Evolutionary conservation across 2,888 invertebrate species (phyloP), one percentile per base, ranked within the genome.

Genomic region (Seladonia tumulorum): DNA sequence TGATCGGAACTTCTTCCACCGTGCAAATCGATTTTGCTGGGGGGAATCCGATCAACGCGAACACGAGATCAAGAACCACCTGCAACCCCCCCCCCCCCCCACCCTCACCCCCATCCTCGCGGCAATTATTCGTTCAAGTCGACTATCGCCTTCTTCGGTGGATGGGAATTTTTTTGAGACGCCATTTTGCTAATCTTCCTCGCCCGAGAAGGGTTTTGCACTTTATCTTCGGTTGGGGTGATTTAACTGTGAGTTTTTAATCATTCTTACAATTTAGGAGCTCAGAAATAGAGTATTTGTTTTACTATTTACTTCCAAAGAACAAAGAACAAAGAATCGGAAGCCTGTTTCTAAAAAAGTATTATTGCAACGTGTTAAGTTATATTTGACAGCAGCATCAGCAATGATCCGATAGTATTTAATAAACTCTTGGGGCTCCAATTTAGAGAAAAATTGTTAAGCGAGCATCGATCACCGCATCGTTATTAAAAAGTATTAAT

Each of bases 61-160:
- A 7, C 63, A 53, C 22, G 53, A 7, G 10, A 60, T 60, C 60
- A 29, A 29, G 16, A 63, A 63, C 14, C 60, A 10, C 60, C 25
- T 29, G 5, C 29, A 29, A 16, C 7, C n/a, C 35, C 35, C 35
- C n/a, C n/a, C n/a, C n/a, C n/a, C n/a, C n/a, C n/a, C n/a, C n/a
- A n/a, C n/a, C n/a, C 35, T 35, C 5, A 35, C 35, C 35, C 29
- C 29, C 63, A 29, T 29, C 29, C 63, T 7, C 63, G n/a, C 25
- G 60, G 25, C 60, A 63, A 63, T 68, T 68, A 68, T 68, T 42
- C 68, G 68, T 42, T n/a, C 5, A 42, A 68, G 68, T 18, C 35
- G 22, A 5, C 22, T 22, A 22, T 68, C 35, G 12, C 18, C 7
- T 35, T n/a, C 22, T 35, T 68, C 39, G 68, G 10, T 18, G 2